Evolutionary conservation across 1,140 invertebrate species (phyloP), one percentile per base, ranked within the genome.

Genomic region (Calosoma granatense): DNA sequence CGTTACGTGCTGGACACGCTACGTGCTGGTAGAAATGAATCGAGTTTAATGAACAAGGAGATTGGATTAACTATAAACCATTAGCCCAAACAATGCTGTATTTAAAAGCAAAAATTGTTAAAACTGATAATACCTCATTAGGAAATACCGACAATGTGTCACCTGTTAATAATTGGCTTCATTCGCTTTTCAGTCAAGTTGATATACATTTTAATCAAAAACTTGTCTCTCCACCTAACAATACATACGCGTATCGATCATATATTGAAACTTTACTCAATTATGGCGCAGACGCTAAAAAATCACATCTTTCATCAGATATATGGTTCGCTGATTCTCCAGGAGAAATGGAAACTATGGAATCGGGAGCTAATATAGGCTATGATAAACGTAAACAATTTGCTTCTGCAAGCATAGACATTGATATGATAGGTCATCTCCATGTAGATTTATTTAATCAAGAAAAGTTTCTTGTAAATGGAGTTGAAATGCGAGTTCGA

Each of bases 181-280:
- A 72, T 61, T 70, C 65, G n/a, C 57, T 76, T 20, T 74, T 74
- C 55, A 67, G 57, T 60, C 68, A 72, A 53, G 59, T 74, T 0
- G 66, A 71, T 58, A 60, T 75, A 15, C 69, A 66, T 60, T 65
- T 76, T 9, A 75, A 75, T 65, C 70, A 74, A 60, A 73, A 70
- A 64, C 58, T 72, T 20, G 60, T 76, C 1, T 72, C 70, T 11
- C 64, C 70, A 0, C 61, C 69, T 17, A 70, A 67, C 51, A 69
- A 70, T 56, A 68, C 67, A 14, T 76, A 77, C 63, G 64, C 67
- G 9, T 75, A 73, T 60, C 54, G 70, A 52, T 67, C 70, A 1
- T 76, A 75, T 47, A 67, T 77, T 11, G 72, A 77, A 67, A 73
- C 66, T 14, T 12, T 55, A 19, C 17, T 55, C 15, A 55, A 55